Evolutionary conservation across 2,888 invertebrate genomes (phyloP), one percentile per base, ranked within the genome.

Genomic region (Elysia crispata): DNA sequence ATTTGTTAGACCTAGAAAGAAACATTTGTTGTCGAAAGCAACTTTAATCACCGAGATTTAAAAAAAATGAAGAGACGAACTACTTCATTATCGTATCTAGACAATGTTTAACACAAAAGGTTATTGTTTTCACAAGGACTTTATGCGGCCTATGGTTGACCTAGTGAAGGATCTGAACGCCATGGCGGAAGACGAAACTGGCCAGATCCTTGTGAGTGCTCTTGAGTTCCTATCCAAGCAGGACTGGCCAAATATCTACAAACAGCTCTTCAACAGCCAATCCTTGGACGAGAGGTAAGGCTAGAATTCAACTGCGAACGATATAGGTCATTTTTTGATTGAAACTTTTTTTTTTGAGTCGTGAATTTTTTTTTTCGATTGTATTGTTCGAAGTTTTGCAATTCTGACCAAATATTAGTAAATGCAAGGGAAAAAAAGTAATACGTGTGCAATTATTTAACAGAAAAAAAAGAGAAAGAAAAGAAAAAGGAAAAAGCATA

Each of bases 201-300:
- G 75, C 13, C 57, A 64, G 18, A 49, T 64, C 8, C 25, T 72
- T 18, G 15, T 62, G 15, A 25, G 18, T 28, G 15, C 76, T 23
- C 31, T 83, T 49, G 64, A 78, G 23, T 66, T 79, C 23, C 1
- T 81, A 0, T 57, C 60, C 23, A 62, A 66, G 8, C 66, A 76
- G 3, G 57, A 81, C 54, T 81, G 76, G 81, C 49, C 41, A 1
- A 18, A n/a, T 18, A 18, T 79, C 41, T 74, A 76, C 54, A 31
- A 73, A n/a, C 57, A 79, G 54, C 28, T 79, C 30, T 41, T 70
- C 33, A 6, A 41, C 41, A 3, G 41, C 5, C 41, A 41, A 41
- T 41, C 41, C 41, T 31, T 60, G 15, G 60, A 60, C 15, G 60
- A 60, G n/a, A 20, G 23, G 60, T 60, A 60, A 54, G 1, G 23